These are phyloP conservation scores for Mionectes macconnelli DNA, from an alignment of 2,113 vertebrate genomes.

Conservation along the genomic window DNA sequence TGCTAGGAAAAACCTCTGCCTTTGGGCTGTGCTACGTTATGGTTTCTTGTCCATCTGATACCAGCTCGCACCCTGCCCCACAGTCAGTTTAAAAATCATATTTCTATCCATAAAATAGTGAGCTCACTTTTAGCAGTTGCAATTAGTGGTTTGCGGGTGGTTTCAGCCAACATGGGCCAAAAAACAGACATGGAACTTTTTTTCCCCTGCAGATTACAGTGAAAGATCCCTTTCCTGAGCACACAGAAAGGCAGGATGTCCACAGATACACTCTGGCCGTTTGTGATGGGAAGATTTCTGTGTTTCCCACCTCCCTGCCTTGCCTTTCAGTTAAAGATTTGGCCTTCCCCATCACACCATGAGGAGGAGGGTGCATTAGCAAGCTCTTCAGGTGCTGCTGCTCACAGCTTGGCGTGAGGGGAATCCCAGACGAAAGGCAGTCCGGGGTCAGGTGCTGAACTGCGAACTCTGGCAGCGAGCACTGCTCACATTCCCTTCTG, in stretches of 20 bases:
- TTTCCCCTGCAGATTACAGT: background rate
- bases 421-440: background rate
- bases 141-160: background rate
- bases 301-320: background rate
- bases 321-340: background rate
- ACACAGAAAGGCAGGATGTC: background rate
- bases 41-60: background rate
- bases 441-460: background rate
- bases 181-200: background rate
- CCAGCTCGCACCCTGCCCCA: background rate
- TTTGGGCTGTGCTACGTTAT: background rate
- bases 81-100: background rate
- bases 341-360: background rate
- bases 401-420: background rate
- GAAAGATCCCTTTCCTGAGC: background rate
- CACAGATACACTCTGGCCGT: background rate
- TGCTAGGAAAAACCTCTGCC: background rate
- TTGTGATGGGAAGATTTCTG: background rate
- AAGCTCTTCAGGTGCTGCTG: background rate
- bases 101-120: background rate
- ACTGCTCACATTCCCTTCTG: fast-evolving
- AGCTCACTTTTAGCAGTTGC: background rate
- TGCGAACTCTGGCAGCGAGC: background rate
- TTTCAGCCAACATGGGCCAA: background rate
- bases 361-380: background rate